Base-by-base conservation (phyloP, 2,113 vertebrate species). In the Cnemophilus loriae region DNA sequence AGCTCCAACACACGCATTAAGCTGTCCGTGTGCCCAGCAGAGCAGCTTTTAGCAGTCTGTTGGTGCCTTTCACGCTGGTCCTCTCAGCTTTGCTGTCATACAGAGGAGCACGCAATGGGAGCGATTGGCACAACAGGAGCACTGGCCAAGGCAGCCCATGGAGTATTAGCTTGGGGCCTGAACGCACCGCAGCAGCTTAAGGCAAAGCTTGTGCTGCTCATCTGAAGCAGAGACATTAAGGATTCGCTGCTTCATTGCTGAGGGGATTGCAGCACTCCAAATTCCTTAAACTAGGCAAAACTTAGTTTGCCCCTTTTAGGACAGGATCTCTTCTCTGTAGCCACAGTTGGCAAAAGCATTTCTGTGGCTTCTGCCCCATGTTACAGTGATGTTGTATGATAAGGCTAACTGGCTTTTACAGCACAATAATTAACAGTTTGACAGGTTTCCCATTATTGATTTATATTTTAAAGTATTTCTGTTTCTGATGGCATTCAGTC, bases 61-160 rank as follows among this genome's bases (percentile, higher is more conserved):
- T 3, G 1, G 47, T 19, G 23, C 28, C 35, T 44, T 47, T 35
- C 68, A 44, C 0, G 0, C 46, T 37, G 17, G 9, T 16, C 24
- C 44, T 81, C 64, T 60, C 19, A 26, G 39, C 24, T 68, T 71
- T 64, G 52, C 78, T 68, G 60, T 41, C 30, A 44, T 49, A 37
- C 18, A 33, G 47, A 53, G 27, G 33, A 61, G 35, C 1, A 8
- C 56, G 9, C 44, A 37, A 12, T 3, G 32, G 65, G 20, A 79
- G 11, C 1, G 3, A 57, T 0, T 19, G 53, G n/a, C 53, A 46
- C 27, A 59, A 7, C 37, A 49, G 37, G 1, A 65, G 47, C 22
- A 14, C n/a, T 71, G 68, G 56, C 61, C 55, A 86, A 84, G 46
- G 41, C 7, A 8, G 37, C 23, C 32, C 55, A 2, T 3, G 2